A percentile compares a stretch with the other conserved stretches of the same genome.
phyloP scores from a whole-genome alignment of 2,888 invertebrate species.

The Hypolimnas misippus region DNA sequence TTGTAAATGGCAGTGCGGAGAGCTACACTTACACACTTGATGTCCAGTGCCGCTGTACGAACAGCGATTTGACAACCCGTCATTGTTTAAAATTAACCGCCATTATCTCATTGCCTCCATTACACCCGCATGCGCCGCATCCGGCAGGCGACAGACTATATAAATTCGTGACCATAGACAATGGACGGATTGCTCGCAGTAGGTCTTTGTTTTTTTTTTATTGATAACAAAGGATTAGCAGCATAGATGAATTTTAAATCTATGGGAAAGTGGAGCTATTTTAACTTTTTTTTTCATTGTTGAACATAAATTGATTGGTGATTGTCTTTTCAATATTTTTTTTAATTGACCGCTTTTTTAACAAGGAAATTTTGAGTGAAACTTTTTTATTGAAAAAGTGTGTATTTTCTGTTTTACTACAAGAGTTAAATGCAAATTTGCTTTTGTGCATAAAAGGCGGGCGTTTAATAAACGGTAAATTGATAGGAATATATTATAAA shows the following conservation, averaged over 20 bases:
- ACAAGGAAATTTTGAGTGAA: neutral
- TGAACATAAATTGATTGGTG: neutral
- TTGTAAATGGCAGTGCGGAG: constrained; percentile 46
- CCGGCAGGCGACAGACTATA: constrained; percentile 64
- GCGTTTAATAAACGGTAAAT: constrained; percentile 3
- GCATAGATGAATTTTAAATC: constrained; percentile 26
- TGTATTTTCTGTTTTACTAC: neutral
- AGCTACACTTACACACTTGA: constrained; percentile 43
- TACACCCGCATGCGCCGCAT: constrained; percentile 75
- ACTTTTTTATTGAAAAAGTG: neutral
- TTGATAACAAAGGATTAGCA: constrained; percentile 34
- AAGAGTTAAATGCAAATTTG: constrained; percentile 6
- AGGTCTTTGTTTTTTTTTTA: constrained; percentile 64
- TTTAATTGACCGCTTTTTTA: neutral
- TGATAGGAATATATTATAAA: constrained; percentile 4
- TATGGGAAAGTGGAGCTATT: constrained; percentile 30
- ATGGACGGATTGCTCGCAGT: constrained; percentile 57
- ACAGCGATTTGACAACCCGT: constrained; percentile 58
- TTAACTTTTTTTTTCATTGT: neutral
- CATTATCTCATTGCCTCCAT: constrained; percentile 77
- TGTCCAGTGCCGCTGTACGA: constrained; percentile 49
- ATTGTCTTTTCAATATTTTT: neutral
- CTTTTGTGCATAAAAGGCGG: constrained; percentile 4
- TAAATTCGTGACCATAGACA: constrained; percentile 72
- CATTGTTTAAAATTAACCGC: constrained; percentile 66